A percentile compares a stretch with the other conserved stretches of the same genome.
Conservation (phyloP, 2,113 vertebrate species). For the Aplodontia rufa region DNA sequence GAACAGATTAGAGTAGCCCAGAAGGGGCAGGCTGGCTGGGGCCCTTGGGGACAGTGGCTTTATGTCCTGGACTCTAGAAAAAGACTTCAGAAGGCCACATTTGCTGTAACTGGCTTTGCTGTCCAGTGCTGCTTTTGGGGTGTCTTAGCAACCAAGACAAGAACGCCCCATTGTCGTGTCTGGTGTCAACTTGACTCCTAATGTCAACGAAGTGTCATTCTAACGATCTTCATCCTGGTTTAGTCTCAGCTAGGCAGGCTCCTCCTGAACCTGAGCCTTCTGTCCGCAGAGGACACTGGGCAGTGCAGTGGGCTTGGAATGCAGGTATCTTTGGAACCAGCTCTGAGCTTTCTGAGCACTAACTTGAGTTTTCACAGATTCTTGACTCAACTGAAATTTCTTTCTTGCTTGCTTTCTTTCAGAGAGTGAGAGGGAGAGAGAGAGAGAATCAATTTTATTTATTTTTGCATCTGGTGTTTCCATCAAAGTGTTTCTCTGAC, state of each 20-base stretch:
- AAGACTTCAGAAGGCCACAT: neutral
- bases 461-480: no score
- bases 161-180: neutral
- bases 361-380: neutral
- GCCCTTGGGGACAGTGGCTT: neutral
- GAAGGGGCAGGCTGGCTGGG: neutral
- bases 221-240: neutral
- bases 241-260: neutral
- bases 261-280: neutral
- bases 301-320: neutral
- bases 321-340: neutral
- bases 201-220: neutral
- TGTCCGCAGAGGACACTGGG: neutral
- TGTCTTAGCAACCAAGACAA: neutral
- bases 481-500: no score
- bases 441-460: no score
- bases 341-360: neutral
- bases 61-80: neutral
- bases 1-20: neutral
- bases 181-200: neutral
- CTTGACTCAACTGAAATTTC: neutral
- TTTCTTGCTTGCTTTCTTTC: no score
- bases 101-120: neutral
- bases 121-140: neutral
- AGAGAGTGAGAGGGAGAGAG: no score